Percentiles rank a stretch among this genome's conserved stretches.
Evolutionary conservation across 2,113 vertebrate species (phyloP).

Genomic region (Nothocercus julius): DNA sequence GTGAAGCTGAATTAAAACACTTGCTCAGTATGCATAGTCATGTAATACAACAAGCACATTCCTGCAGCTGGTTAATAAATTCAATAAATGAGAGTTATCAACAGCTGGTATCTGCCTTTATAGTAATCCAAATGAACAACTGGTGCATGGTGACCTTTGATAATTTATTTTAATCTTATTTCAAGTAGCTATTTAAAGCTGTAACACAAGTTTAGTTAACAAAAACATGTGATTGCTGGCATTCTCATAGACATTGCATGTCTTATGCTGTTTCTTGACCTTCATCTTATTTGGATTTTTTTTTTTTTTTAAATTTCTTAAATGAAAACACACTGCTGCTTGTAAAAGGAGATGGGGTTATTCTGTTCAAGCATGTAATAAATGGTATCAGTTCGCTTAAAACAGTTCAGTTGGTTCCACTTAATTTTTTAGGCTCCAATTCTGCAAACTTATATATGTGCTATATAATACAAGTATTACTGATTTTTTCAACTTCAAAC

Average conservation of each 20-base stretch:
- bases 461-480: not conserved
- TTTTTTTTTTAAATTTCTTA: not conserved
- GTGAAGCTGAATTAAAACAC: not conserved
- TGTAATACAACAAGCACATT: constrained; percentile 15
- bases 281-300: not conserved
- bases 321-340: not conserved
- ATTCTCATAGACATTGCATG: not conserved
- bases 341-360: not conserved
- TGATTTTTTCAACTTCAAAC: not conserved
- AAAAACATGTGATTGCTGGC: not conserved
- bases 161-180: constrained; percentile 42
- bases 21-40: constrained; percentile 26
- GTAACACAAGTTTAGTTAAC: not conserved
- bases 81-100: constrained; percentile 56
- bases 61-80: constrained; percentile 55
- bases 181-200: constrained; percentile 1
- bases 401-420: not conserved
- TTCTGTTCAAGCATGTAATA: not conserved
- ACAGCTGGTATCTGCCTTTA: constrained; percentile 23
- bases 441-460: not conserved
- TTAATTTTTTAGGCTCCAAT: not conserved
- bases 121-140: constrained; percentile 39
- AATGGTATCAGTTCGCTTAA: not conserved
- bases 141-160: constrained; percentile 53
- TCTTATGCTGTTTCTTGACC: not conserved